Evolutionary conservation across 2,797 vertebrate genomes (phyloP), one percentile per base, ranked within the genome.

Genomic region (Parambassis ranga): DNA sequence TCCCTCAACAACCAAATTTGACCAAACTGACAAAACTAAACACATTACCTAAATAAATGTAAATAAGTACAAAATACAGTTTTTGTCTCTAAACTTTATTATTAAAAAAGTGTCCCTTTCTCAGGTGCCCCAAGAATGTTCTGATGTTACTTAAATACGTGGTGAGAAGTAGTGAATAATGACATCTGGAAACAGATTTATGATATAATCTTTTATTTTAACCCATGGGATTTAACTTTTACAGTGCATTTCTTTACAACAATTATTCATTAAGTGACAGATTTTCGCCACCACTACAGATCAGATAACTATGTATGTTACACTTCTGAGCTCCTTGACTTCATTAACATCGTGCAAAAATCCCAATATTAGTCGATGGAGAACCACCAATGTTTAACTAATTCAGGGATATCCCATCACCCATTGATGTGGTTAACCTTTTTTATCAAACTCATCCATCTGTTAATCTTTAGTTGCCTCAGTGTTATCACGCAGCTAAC

Each of bases 231-330:
- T 91, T 92, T 83, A 82, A 89, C 83, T 90, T 92, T 88, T 89
- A 93, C 92, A 93, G 91, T 93, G 92, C 90, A 93, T 91, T 91
- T 92, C 89, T 92, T 93, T 92, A 93, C 91, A 92, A 92, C 90
- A 92, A 86, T 89, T 79, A 92, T 82, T 89, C 75, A 88, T 89
- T 89, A 90, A 89, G 90, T 92, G 90, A 91, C 89, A 84, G 42
- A 51, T 82, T 88, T 84, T 72, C 88, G 90, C 86, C 91, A 89
- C 90, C 90, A 87, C 88, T 91, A 91, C 80, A 72, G 84, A 89
- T 89, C 90, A 79, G 80, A 91, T 87, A 88, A 86, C 78, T 87
- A 91, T 82, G 65, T 78, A 87, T 83, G 88, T 91, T 91, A 93
- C 89, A 93, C 77, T 79, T 90, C 82, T 83, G 83, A 87, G 72